Evolutionary conservation across 2,113 vertebrate genomes (phyloP), one percentile per base, ranked within the genome.

Genomic region (Xyliphius kryptos): DNA sequence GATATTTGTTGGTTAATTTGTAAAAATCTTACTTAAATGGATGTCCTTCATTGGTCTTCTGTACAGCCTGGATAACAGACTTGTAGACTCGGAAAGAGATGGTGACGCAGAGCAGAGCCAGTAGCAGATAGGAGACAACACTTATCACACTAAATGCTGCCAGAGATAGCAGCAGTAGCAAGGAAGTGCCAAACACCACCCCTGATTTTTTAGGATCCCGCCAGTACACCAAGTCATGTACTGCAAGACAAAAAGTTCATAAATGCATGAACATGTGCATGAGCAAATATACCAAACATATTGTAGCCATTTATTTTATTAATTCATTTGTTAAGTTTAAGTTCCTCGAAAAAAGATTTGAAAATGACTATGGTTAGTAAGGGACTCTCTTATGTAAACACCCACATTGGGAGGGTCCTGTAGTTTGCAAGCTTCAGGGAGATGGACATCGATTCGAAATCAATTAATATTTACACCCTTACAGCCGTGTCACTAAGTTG

Each of bases 21-120:
- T n/a, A n/a, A n/a, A n/a, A n/a, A n/a, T 17, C 92, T 89, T 77
- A 97, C 94, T 89, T 91, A 85, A 97, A 97, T 5, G 94, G 93
- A 68, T 97, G 92, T 3, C 94, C 94, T 0, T 97, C 92, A 5
- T 73, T 83, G 16, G 92, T 91, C 67, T 95, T 95, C 80, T 94
- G 92, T 63, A 97, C 87, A 0, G 94, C 94, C 79, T 97, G 94
- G 68, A 95, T 79, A 54, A 95, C 91, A 0, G 91, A 91, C 76
- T 86, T 89, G 84, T 93, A 95, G 81, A 95, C 83, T 38, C 93
- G 89, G 76, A 92, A 92, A 87, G 87, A 88, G 88, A 95, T 92
- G 85, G 94, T 97, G 81, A 97, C 91, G 0, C 88, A 89, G 37
- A 95, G 92, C 70, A 95, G 87, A 2, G 93, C 90, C 76, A 95